Percentiles rank a stretch among this genome's conserved stretches.
These are phyloP conservation scores for Orestias chungarensis DNA, from an alignment of 2,797 vertebrate species.

Conservation along the genomic window DNA sequence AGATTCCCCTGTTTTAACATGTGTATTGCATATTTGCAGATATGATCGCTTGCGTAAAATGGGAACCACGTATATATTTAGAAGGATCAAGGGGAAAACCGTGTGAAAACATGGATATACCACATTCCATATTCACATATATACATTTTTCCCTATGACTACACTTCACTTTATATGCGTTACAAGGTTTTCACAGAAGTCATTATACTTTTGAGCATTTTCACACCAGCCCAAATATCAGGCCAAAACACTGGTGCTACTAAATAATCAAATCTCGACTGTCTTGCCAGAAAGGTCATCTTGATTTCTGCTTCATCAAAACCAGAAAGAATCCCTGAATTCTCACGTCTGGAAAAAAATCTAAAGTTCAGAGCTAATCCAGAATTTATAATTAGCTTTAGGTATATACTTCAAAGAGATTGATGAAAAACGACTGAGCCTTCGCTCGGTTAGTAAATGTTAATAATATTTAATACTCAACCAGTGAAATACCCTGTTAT, in stretches of 20 bases:
- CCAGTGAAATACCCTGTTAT: neutral
- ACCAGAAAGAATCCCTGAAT: constrained; percentile 31
- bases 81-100: too few species aligned
- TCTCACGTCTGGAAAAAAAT: constrained; percentile 3
- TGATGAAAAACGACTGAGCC: constrained; percentile 2
- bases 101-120: too few species aligned
- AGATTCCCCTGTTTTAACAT: too few species aligned
- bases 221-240: neutral
- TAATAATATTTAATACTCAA: too few species aligned
- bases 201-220: too few species aligned
- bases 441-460: neutral
- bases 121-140: too few species aligned
- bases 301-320: constrained; percentile 15
- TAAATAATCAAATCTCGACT: constrained; percentile 14
- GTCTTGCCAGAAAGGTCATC: constrained; percentile 37
- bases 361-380: constrained; percentile 35
- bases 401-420: neutral
- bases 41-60: too few species aligned
- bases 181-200: too few species aligned
- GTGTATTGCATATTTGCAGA: too few species aligned
- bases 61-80: too few species aligned
- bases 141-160: too few species aligned
- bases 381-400: constrained; percentile 32
- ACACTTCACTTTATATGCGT: too few species aligned
- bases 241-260: constrained; percentile 20